A percentile compares a stretch with the other conserved stretches of the same genome.
Conservation (phyloP, 2,113 vertebrate species). For the Calonectris borealis region DNA sequence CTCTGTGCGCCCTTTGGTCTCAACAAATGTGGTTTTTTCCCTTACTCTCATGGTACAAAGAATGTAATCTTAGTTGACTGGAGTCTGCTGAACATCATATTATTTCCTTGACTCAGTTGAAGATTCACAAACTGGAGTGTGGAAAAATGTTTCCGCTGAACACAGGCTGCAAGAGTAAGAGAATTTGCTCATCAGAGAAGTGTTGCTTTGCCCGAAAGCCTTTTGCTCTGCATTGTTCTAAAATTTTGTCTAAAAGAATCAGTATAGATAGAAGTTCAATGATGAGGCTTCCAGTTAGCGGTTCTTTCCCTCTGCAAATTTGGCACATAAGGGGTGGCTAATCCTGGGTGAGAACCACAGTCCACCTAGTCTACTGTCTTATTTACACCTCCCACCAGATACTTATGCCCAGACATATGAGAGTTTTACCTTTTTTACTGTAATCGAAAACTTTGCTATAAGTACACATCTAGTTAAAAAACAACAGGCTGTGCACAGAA, state of each 20-base stretch:
- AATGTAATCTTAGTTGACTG: slow-evolving; percentile 73
- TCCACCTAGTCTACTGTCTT: background rate
- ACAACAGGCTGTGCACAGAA: background rate
- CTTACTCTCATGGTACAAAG: slow-evolving; percentile 60
- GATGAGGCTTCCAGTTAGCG: background rate
- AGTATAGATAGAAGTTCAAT: background rate
- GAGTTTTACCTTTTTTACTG: background rate
- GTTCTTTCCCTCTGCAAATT: background rate
- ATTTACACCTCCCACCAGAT: background rate
- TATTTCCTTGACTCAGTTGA: slow-evolving; percentile 54
- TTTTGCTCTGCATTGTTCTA: background rate
- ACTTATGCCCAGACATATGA: background rate
- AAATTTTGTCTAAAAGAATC: background rate
- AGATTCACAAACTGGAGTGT: slow-evolving; percentile 27
- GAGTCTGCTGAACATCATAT: slow-evolving; percentile 72
- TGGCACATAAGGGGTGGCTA: background rate
- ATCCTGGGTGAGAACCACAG: background rate
- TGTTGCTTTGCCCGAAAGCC: background rate
- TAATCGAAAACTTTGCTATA: background rate
- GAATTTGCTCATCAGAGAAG: background rate
- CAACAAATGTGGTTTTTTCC: slow-evolving; percentile 29
- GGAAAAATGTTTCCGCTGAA: background rate
- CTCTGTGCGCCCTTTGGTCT: slow-evolving; percentile 62
- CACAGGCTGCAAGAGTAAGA: background rate
- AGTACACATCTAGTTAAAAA: background rate